Evolutionary conservation across 2,888 invertebrate genomes (phyloP).

Genomic region (Chaetogeoica ovagalla): DNA sequence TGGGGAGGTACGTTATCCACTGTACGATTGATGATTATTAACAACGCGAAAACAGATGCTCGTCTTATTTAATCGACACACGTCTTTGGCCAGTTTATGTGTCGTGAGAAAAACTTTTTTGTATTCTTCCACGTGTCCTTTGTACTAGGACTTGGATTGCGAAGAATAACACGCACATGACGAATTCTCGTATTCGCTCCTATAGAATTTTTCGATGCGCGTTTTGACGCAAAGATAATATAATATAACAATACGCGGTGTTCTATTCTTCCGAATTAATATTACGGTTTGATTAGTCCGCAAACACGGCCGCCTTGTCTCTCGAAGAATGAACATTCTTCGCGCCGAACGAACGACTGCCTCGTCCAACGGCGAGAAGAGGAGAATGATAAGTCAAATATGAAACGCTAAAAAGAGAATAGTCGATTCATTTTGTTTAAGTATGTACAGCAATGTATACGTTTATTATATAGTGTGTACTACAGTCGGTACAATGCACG

Average conservation of each 20-base stretch:
- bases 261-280: constrained; percentile 39
- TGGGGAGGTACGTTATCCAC: too few relatives aligned
- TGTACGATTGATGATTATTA: background rate
- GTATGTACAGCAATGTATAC: background rate
- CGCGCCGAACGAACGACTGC: too few relatives aligned
- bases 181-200: constrained; percentile 33
- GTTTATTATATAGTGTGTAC: too few relatives aligned
- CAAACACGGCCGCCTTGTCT: background rate
- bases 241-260: constrained; percentile 3
- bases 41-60: background rate
- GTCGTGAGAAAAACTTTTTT: constrained; percentile 36
- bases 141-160: constrained; percentile 21
- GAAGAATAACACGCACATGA: constrained; percentile 36
- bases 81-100: constrained; percentile 2
- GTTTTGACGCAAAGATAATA: constrained; percentile 42
- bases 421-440: background rate
- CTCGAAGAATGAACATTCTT: too few relatives aligned
- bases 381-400: constrained; percentile 11
- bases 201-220: constrained; percentile 40
- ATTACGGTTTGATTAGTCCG: constrained; percentile 43
- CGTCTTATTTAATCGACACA: constrained; percentile 12
- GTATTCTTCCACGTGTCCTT: constrained; percentile 12
- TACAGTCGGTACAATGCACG: too few relatives aligned
- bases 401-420: background rate
- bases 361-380: too few relatives aligned